Percentiles rank a stretch among this genome's conserved stretches.
Evolutionary conservation across 23 tunicate genomes (phyloP).

Genomic region (Ciona savignyi): DNA sequence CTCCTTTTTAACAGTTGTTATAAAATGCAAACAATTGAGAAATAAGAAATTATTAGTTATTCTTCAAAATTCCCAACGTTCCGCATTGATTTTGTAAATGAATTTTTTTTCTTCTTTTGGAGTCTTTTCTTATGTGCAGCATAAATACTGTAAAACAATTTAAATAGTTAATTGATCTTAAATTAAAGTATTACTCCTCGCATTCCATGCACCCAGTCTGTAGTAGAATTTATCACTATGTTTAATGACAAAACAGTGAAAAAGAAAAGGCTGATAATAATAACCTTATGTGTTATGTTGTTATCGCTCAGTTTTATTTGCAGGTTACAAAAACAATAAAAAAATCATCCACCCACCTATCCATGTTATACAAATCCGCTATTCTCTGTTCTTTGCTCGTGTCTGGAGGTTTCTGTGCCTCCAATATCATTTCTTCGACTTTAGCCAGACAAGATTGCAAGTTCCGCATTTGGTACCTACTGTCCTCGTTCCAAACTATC

Average conservation of each 20-base stretch:
- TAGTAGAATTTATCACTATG: no score
- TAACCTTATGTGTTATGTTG: no score
- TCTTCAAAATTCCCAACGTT: not conserved
- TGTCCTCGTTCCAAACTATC: constrained; percentile 57
- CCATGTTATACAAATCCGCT: constrained; percentile 48
- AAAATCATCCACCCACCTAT: constrained; percentile 22
- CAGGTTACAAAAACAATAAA: no score
- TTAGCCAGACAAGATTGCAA: constrained; percentile 51
- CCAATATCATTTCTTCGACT: constrained; percentile 23
- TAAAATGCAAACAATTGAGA: no score
- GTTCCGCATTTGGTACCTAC: constrained; percentile 63
- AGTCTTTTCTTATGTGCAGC: constrained; percentile 56
- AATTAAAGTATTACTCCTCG: not conserved
- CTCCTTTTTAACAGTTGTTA: no score
- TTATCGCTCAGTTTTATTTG: no score
- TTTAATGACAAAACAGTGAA: no score
- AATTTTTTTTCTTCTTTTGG: constrained; percentile 32
- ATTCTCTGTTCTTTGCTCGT: constrained; percentile 39
- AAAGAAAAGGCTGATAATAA: no score
- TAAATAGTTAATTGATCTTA: not conserved
- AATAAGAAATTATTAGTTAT: no score
- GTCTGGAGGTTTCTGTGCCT: constrained; percentile 62
- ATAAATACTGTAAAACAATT: constrained; percentile 30
- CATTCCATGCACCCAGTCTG: no score
- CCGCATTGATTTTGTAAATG: constrained; percentile 73